Evolutionary conservation across 2,888 invertebrate genomes (phyloP), one percentile per base, ranked within the genome.

Genomic region (Fabriciana adippe): DNA sequence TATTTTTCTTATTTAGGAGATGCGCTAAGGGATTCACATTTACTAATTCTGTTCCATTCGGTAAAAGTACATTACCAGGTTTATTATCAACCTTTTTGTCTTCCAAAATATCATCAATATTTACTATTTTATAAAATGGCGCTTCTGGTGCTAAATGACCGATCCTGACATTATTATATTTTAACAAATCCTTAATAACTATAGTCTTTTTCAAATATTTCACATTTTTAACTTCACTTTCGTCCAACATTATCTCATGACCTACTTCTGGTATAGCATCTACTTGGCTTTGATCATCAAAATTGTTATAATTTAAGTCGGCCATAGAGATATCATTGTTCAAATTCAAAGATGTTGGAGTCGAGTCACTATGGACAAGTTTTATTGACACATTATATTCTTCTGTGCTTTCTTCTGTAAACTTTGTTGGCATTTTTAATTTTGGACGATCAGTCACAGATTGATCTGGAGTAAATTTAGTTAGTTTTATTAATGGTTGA

Each of bases 41-140:
- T 0, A 92, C 84, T 2, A 91, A 72, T 55, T 86, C 88, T 0
- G 84, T 85, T 0, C 90, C 91, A 41, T 85, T 82, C 0, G 89
- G 82, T 0, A 92, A 64, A 8, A 79, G 76, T 0, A 85, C 67
- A 0, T 70, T 45, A 1, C 55, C 18, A 3, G 55, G 53, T 0
- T 55, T 53, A 0, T 67, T 53, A 1, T 67, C 62, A 1, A 70
- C 31, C 0, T 67, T 64, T 0, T 59, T 16, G 0, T 74, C 66
- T 6, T 75, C 66, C 3, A 81, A 16, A 0, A 84, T 77, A 0
- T 87, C 84, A 3, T 84, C 81, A 0, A 89, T 79, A 74, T 87
- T 89, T 0, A 92, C 83, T 0, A 92, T 92, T 61, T 90, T 92
- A 70, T 77, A 92, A 63, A 62, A 92, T 0, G 92, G 92, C 0